phyloP scores from a whole-genome alignment of 1,140 invertebrate genomes.

The Sinonovacula constricta region DNA sequence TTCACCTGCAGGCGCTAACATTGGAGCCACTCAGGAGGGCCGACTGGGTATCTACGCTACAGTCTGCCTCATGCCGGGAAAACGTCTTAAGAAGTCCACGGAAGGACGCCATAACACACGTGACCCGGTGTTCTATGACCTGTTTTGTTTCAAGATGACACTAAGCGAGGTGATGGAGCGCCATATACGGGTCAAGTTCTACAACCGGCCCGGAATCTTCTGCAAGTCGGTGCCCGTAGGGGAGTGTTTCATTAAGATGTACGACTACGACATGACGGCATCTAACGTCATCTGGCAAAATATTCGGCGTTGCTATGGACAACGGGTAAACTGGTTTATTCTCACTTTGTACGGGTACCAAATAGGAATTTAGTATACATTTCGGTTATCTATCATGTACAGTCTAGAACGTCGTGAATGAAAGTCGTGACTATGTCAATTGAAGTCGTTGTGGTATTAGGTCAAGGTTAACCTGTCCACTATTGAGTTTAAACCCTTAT shows the following conservation, averaged over 20 bases:
- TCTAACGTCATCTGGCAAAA: slow-evolving; percentile 43
- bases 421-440: too few relatives aligned
- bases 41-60: slow-evolving; percentile 26
- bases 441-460: too few relatives aligned
- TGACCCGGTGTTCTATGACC: slow-evolving; percentile 42
- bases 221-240: slow-evolving; percentile 7
- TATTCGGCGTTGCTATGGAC: slow-evolving; percentile 24
- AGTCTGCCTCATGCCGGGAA: slow-evolving; percentile 47
- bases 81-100: neutral
- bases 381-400: too few relatives aligned
- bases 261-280: slow-evolving; percentile 38
- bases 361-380: too few relatives aligned
- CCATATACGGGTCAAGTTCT: slow-evolving; percentile 32
- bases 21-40: neutral
- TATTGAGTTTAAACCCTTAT: too few relatives aligned
- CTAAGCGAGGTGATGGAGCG: slow-evolving; percentile 9
- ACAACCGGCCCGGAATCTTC: slow-evolving; percentile 38
- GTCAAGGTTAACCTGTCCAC: too few relatives aligned
- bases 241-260: slow-evolving; percentile 18
- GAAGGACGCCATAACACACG: slow-evolving; percentile 6
- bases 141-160: slow-evolving; percentile 15
- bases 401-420: too few relatives aligned
- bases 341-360: too few relatives aligned
- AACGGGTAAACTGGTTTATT: too few relatives aligned
- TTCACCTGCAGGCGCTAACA: slow-evolving; percentile 14